phyloP scores from a whole-genome alignment of 2,888 invertebrate species.

The Lycocerus yunnanus region DNA sequence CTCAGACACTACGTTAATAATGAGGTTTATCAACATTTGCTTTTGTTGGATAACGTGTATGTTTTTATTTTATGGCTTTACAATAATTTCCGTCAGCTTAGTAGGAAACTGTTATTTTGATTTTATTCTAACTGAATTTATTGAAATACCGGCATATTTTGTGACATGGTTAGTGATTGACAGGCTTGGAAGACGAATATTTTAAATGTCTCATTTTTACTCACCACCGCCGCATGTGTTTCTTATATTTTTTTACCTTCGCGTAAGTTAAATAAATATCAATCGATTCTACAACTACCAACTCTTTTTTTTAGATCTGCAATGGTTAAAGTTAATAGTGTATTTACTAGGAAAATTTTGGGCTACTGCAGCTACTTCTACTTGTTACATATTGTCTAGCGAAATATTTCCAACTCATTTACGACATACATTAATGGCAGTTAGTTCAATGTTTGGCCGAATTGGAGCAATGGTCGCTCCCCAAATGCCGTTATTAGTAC shows the following conservation, averaged over 20 bases:
- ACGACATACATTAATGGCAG: conserved; percentile 65
- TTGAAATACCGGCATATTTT: conserved; percentile 76
- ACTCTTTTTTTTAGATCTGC: conserved; percentile 58
- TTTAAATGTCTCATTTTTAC: conserved; percentile 65
- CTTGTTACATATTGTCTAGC: conserved; percentile 69
- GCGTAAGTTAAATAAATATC: conserved; percentile 50
- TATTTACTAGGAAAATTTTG: conserved; percentile 68
- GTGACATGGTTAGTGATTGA: conserved; percentile 68
- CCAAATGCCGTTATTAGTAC: conserved; percentile 69
- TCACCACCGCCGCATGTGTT: conserved; percentile 66
- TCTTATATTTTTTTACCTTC: conserved; percentile 63
- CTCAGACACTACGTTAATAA: conserved; percentile 54
- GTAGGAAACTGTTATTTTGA: conserved; percentile 78
- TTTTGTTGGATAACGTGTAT: conserved; percentile 81
- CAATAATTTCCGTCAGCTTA: conserved; percentile 75
- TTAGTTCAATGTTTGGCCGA: conserved; percentile 69
- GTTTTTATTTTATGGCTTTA: conserved; percentile 80
- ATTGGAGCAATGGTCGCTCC: conserved; percentile 69
- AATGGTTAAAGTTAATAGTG: conserved; percentile 58
- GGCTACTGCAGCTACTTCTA: conserved; percentile 68
- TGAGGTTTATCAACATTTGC: conserved; percentile 66
- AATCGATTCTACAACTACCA: neutral
- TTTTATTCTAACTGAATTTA: conserved; percentile 69
- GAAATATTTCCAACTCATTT: conserved; percentile 71
- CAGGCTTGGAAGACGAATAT: conserved; percentile 66